Evolutionary conservation across 2,888 invertebrate species (phyloP).

Genomic region (Cryptocephalus primarius): DNA sequence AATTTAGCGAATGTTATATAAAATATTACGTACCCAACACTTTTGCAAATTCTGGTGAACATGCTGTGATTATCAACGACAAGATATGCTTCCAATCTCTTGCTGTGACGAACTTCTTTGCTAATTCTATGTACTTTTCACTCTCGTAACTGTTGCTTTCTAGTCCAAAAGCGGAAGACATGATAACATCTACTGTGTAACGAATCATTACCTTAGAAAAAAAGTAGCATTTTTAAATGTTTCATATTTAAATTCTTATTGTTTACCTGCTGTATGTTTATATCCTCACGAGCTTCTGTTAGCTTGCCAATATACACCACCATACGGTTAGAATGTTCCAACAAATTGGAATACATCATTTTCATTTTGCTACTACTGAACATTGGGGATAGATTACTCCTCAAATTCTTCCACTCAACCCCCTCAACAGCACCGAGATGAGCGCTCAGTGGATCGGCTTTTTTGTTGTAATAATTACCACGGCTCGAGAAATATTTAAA

Average conservation of each 20-base stretch:
- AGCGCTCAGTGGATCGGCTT: too few relatives aligned
- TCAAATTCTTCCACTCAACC: too few relatives aligned
- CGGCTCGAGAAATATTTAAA: too few relatives aligned
- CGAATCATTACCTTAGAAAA: background rate
- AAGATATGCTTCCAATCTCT: background rate
- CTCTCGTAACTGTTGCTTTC: background rate
- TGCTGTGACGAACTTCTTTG: background rate
- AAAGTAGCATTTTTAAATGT: background rate
- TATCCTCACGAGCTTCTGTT: too few relatives aligned
- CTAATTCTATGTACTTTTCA: background rate
- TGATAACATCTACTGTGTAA: background rate
- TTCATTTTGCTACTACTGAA: conserved; percentile 57
- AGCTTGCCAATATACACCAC: conserved; percentile 1
- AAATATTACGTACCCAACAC: background rate
- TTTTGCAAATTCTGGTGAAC: background rate
- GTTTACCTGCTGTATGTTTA: too few relatives aligned
- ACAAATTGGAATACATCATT: conserved; percentile 39
- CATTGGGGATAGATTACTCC: conserved; percentile 36
- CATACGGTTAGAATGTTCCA: background rate
- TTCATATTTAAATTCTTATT: too few relatives aligned
- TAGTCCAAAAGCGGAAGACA: conserved; percentile 1
- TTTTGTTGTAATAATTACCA: too few relatives aligned
- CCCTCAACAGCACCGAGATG: too few relatives aligned
- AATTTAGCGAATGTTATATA: background rate
- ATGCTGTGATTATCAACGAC: background rate